A percentile compares a stretch with the other conserved stretches of the same genome.
phyloP scores from a whole-genome alignment of 2,797 vertebrate species.

The Clarias pachynema region DNA sequence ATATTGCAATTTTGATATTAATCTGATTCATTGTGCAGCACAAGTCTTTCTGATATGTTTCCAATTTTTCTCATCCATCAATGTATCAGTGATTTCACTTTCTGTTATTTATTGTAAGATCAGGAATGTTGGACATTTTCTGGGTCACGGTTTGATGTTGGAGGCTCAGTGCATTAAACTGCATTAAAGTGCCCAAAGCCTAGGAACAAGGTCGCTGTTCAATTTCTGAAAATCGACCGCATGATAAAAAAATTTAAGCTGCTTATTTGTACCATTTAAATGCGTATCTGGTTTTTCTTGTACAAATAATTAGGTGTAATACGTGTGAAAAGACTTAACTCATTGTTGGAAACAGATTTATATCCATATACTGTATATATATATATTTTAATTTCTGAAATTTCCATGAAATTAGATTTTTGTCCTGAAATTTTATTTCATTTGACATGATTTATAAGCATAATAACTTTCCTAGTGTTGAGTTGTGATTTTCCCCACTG shows the following conservation, averaged over 20 bases:
- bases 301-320: neutral
- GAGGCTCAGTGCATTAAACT: neutral
- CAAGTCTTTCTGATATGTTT: neutral
- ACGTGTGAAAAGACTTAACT: neutral
- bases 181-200: neutral
- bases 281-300: neutral
- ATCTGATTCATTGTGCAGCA: too few relatives aligned
- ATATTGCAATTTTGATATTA: too few relatives aligned
- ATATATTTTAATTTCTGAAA: neutral
- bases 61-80: neutral
- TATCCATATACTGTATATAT: too few relatives aligned
- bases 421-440: neutral
- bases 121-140: neutral
- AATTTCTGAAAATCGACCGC: neutral
- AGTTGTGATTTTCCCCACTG: neutral
- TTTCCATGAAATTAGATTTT: neutral
- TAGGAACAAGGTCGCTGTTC: neutral
- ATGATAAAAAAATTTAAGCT: neutral
- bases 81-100: neutral
- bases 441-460: slow-evolving; percentile 3
- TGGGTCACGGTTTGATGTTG: too few relatives aligned
- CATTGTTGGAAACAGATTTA: neutral
- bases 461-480: neutral
- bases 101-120: neutral
- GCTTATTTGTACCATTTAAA: neutral